Base-by-base conservation (phyloP, 2,888 invertebrate species). In the Meteorus colon region DNA sequence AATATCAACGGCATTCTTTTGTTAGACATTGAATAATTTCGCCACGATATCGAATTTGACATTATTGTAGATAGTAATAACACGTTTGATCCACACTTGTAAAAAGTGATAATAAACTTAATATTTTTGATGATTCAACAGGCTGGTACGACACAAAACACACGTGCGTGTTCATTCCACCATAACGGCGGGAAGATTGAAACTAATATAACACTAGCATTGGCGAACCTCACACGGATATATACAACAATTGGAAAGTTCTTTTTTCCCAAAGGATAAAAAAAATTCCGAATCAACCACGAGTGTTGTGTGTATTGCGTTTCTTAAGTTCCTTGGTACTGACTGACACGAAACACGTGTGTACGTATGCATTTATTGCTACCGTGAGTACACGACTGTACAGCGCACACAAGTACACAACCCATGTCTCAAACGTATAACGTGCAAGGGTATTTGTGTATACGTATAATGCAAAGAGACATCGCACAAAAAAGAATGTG, bases 301-400 rank as follows among this genome's bases (percentile, higher is more conserved):
- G 31, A 4, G 55, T 6, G 55, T 29, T 34, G 66, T n/a, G 66
- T 51, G 48, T 12, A 62, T 51, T 31, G 29, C 34, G 65, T 60
- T 51, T 76, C 68, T 55, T 19, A 8, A 55, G 68, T 73, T 69
- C 67, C 76, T 73, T 76, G 76, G 76, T 76, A 76, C 76, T 37
- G 76, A 76, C 76, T 76, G 76, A 76, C 76, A 76, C 76, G 68
- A 73, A 51, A 73, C 76, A 76, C 76, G 76, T 76, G 76, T 76
- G 73, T 73, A 62, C 62, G 41, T 63, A 63, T 62, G 34, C 59
- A 70, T 59, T 59, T 24, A 34, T 34, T 34, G 37, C 41, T 29
- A 37, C 19, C 29, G 60, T 37, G 70, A 70, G 37, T 70, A 27
- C 59, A 51, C 12, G 14, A 41, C 19, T 24, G 24, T 66, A 66